These are phyloP conservation scores for Drosophila hydei DNA, from an alignment of 1,140 invertebrate species.

Conservation along the genomic window DNA sequence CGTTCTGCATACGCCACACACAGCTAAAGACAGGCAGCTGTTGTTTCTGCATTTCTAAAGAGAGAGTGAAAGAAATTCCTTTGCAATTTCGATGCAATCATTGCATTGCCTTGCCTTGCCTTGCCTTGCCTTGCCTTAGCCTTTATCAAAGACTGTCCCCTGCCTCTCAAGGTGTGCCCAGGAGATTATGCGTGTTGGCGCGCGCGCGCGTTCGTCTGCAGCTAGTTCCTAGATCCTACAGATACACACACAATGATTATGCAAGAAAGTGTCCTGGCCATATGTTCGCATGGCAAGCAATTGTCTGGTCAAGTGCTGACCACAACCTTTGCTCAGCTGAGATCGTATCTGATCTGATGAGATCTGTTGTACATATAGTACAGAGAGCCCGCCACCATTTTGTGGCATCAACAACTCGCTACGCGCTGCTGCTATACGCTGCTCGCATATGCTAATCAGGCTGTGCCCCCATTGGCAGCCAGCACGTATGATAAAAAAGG, in stretches of 20 bases:
- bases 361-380: neutral
- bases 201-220: conserved; percentile 16
- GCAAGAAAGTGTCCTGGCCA: conserved; percentile 43
- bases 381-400: conserved; percentile 24
- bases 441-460: conserved; percentile 43
- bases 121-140: conserved; percentile 27
- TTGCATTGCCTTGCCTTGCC: conserved; percentile 8
- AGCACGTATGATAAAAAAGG: conserved; percentile 21
- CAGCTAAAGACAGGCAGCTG: conserved; percentile 42
- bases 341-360: conserved; percentile 3
- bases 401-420: conserved; percentile 3
- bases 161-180: conserved; percentile 55
- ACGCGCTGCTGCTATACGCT: neutral
- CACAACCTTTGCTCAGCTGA: conserved; percentile 31
- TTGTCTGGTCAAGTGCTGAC: conserved; percentile 54
- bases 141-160: conserved; percentile 50
- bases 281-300: conserved; percentile 33
- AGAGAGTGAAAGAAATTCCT: conserved; percentile 31
- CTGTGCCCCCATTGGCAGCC: conserved; percentile 27
- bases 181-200: conserved; percentile 68
- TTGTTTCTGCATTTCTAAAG: conserved; percentile 23
- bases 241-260: conserved; percentile 48
- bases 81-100: conserved; percentile 60
- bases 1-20: conserved; percentile 51
- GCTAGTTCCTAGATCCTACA: conserved; percentile 17